phyloP scores from a whole-genome alignment of 2,113 vertebrate species.

The Dendropsophus ebraccatus region DNA sequence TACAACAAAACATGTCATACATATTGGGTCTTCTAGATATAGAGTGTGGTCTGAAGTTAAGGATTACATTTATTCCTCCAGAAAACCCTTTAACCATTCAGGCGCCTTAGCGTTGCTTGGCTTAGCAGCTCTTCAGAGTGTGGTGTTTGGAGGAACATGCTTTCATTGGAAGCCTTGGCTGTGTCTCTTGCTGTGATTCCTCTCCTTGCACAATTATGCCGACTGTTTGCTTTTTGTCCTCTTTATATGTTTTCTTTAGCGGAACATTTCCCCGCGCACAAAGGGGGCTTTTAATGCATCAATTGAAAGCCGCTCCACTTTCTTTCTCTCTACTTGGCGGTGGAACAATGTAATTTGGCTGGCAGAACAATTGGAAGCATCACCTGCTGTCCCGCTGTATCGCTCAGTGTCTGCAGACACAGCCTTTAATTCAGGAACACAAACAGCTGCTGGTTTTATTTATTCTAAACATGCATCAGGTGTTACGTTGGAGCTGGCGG shows the following conservation, averaged over 20 bases:
- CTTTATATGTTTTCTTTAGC: constrained; percentile 11
- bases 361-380: constrained; percentile 28
- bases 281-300: constrained; percentile 38
- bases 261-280: constrained; percentile 47
- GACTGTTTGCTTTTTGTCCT: constrained; percentile 35
- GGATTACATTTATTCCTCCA: not conserved
- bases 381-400: constrained; percentile 47
- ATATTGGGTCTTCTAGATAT: too few species aligned
- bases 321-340: constrained; percentile 24
- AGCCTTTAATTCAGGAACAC: constrained; percentile 34
- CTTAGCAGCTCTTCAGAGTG: not conserved
- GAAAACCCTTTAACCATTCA: not conserved
- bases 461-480: constrained; percentile 37
- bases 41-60: too few species aligned
- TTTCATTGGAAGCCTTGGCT: not conserved
- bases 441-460: constrained; percentile 21
- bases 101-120: too few species aligned
- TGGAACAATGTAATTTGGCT: constrained; percentile 48
- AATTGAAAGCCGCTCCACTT: constrained; percentile 36
- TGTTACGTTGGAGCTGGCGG: constrained; percentile 7
- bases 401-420: constrained; percentile 35
- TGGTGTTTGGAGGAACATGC: not conserved
- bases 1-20: too few species aligned
- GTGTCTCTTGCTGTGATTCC: not conserved
- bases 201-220: not conserved